Evolutionary conservation across 2,113 vertebrate species (phyloP).

Genomic region (Cyanistes caeruleus): DNA sequence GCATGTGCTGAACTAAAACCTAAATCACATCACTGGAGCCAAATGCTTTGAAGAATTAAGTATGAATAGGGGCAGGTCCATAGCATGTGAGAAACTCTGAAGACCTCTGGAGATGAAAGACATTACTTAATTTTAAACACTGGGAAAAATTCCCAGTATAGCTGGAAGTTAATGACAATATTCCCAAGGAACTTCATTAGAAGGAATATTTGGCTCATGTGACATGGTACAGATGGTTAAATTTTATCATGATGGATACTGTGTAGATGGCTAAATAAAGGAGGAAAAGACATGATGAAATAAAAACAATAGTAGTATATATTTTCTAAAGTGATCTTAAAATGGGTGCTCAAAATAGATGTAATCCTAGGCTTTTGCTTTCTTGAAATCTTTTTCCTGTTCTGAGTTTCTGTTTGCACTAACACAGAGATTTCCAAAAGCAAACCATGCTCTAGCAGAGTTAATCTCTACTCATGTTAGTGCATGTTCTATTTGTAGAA

Average conservation of each 20-base stretch:
- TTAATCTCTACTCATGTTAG: not conserved
- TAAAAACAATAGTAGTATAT: not conserved
- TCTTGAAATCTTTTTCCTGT: not conserved
- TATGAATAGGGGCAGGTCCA: not conserved
- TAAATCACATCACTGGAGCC: not conserved
- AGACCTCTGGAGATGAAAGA: not conserved
- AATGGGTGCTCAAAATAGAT: not conserved
- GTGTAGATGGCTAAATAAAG: not conserved
- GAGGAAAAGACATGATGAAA: not conserved
- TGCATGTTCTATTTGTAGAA: not conserved
- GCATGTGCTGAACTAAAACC: not conserved
- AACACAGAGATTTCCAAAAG: not conserved
- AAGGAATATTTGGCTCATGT: not conserved
- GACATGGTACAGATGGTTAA: not conserved
- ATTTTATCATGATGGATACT: constrained; percentile 1
- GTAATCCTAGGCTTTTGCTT: not conserved
- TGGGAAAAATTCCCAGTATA: not conserved
- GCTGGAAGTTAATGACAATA: constrained; percentile 19
- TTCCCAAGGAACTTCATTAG: constrained; percentile 2
- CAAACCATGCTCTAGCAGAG: not conserved
- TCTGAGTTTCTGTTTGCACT: not conserved
- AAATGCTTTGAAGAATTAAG: not conserved
- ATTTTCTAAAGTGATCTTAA: not conserved
- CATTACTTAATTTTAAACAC: not conserved
- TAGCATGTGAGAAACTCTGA: not conserved